Percentiles rank a stretch among this genome's conserved stretches.
These are phyloP conservation scores for Drosophila mojavensis DNA, from an alignment of 1,140 invertebrate genomes.

Conservation along the genomic window DNA sequence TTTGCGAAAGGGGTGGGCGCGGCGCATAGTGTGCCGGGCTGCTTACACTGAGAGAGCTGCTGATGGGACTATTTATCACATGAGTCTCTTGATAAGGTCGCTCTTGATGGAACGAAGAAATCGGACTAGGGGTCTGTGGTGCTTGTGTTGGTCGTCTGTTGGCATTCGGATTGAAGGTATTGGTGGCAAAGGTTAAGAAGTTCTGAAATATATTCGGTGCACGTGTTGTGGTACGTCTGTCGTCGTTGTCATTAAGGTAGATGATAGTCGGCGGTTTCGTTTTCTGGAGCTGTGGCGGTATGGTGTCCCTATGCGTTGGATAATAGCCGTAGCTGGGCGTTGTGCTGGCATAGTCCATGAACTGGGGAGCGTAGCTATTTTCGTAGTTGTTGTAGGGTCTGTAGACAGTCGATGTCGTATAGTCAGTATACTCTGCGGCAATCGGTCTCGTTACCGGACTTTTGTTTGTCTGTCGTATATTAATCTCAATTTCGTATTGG, in stretches of 20 bases:
- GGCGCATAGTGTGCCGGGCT: conserved; percentile 32
- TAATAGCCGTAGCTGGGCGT: conserved; percentile 63
- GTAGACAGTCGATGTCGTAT: conserved; percentile 57
- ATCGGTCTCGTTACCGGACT: conserved; percentile 45
- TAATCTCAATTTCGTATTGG: conserved; percentile 83
- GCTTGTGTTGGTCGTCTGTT: conserved; percentile 49
- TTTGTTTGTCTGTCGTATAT: conserved; percentile 82
- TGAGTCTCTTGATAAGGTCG: conserved; percentile 45
- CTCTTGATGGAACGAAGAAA: conserved; percentile 46
- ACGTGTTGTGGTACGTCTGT: conserved; percentile 59
- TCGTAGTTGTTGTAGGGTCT: conserved; percentile 56
- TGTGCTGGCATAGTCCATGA: conserved; percentile 55
- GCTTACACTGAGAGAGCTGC: conserved; percentile 18
- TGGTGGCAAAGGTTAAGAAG: conserved; percentile 69
- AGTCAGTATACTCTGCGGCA: conserved; percentile 50
- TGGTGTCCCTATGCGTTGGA: conserved; percentile 31
- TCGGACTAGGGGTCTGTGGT: conserved; percentile 25
- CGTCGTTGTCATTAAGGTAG: conserved; percentile 71
- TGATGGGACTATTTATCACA: conserved; percentile 56
- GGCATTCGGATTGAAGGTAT: conserved; percentile 53
- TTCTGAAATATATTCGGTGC: conserved; percentile 76
- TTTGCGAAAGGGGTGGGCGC: conserved; percentile 33
- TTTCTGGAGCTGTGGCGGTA: conserved; percentile 36
- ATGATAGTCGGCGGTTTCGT: conserved; percentile 80
- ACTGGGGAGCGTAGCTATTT: conserved; percentile 62